A percentile compares a stretch with the other conserved stretches of the same genome.
These are phyloP conservation scores for Laothoe populi DNA, from an alignment of 2,888 invertebrate species.

Conservation along the genomic window DNA sequence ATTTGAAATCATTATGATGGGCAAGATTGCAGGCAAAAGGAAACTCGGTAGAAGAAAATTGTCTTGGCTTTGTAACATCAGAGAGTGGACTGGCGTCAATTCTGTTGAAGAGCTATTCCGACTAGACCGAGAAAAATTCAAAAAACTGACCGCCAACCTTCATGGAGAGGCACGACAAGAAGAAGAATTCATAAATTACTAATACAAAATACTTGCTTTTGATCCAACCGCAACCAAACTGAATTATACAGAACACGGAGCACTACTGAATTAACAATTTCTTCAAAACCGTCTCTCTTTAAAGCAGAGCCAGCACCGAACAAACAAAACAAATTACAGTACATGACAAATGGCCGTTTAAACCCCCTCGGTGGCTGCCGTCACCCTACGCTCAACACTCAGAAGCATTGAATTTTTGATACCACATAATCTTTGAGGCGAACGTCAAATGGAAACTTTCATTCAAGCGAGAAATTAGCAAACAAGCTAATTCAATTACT, in stretches of 20 bases:
- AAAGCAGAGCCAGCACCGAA: constrained; percentile 6
- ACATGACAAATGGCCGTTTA: constrained; percentile 18
- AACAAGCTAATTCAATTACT: constrained; percentile 43
- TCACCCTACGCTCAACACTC: constrained; percentile 21
- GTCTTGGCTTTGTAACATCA: no score
- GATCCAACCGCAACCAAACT: no score
- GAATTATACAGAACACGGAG: neutral
- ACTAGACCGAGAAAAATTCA: no score
- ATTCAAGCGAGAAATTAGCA: constrained; percentile 36
- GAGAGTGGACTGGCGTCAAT: no score
- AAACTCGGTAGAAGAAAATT: no score
- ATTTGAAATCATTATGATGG: no score
- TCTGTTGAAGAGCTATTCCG: no score
- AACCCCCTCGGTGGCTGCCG: neutral
- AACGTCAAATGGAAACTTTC: constrained; percentile 2
- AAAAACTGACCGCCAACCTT: no score
- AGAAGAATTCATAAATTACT: no score
- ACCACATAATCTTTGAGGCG: constrained; percentile 28
- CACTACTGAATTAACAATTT: constrained; percentile 12
- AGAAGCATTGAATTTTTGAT: constrained; percentile 37
- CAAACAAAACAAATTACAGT: constrained; percentile 22
- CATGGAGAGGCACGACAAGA: no score
- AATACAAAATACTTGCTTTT: neutral
- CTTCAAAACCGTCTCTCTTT: constrained; percentile 14
- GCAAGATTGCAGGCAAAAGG: no score